Evolutionary conservation across 2,888 invertebrate species (phyloP).

Genomic region (Tholera decimalis): DNA sequence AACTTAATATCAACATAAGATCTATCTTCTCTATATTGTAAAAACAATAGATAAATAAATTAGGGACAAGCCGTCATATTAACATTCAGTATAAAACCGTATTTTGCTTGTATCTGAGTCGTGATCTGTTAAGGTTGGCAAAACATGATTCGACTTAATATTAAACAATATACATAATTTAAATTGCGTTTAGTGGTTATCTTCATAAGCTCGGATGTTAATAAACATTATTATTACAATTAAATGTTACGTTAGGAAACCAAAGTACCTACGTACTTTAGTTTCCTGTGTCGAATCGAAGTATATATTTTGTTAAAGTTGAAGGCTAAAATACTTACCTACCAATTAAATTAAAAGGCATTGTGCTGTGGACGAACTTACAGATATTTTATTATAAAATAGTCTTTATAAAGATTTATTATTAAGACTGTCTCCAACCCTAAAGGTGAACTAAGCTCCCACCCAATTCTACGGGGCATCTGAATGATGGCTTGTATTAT

Average conservation of each 20-base stretch:
- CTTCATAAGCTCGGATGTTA: conserved; percentile 24
- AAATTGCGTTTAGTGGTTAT: conserved; percentile 26
- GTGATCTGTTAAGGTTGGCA: conserved; percentile 82
- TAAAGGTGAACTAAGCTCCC: conserved; percentile 80
- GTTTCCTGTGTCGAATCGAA: not conserved
- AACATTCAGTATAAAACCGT: conserved; percentile 78
- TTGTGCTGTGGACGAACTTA: not conserved
- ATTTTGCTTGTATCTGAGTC: conserved; percentile 77
- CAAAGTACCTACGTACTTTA: too few relatives aligned
- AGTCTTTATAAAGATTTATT: conserved; percentile 2
- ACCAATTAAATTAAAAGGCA: not conserved
- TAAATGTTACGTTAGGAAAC: not conserved
- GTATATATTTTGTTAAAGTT: not conserved
- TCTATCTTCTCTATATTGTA: conserved; percentile 58
- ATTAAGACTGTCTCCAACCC: conserved; percentile 71
- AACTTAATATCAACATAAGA: conserved; percentile 10
- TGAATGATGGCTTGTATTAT: conserved; percentile 89
- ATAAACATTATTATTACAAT: conserved; percentile 4
- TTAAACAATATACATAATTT: conserved; percentile 59
- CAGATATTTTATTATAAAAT: not conserved
- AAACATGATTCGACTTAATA: conserved; percentile 73
- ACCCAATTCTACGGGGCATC: conserved; percentile 89
- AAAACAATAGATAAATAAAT: conserved; percentile 85
- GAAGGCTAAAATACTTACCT: too few relatives aligned
- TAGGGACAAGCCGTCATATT: conserved; percentile 78